Conservation (phyloP, 2,888 invertebrate genomes). For the Leptinotarsa juncta region DNA sequence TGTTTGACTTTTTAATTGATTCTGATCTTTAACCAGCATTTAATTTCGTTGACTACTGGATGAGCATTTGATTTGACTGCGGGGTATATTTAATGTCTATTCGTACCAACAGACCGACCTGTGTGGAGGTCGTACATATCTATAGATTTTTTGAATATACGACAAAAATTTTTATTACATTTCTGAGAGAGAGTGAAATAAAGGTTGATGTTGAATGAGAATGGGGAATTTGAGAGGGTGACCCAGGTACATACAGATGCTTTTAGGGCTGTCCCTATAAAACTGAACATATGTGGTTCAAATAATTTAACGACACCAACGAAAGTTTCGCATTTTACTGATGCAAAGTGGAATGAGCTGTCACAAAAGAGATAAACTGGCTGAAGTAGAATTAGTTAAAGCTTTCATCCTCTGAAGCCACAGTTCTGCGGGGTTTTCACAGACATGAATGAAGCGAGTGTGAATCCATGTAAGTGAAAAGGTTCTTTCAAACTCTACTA, state of each 20-base stretch:
- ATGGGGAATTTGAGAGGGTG: not conserved
- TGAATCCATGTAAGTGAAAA: conserved; percentile 54
- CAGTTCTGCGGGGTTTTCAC: conserved; percentile 28
- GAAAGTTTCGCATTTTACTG: conserved; percentile 19
- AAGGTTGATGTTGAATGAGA: too few relatives aligned
- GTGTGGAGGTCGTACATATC: too few relatives aligned
- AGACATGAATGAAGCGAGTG: conserved; percentile 50
- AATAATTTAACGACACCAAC: conserved; percentile 6
- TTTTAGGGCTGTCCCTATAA: not conserved
- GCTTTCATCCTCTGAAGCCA: conserved; percentile 42
- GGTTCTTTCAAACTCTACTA: conserved; percentile 7
- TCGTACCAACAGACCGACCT: too few relatives aligned
- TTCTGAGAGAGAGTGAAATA: too few relatives aligned
- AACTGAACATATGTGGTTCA: conserved; percentile 4
- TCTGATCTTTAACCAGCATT: too few relatives aligned
- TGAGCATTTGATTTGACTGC: too few relatives aligned
- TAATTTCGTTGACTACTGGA: too few relatives aligned
- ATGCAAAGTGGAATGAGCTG: conserved; percentile 23
- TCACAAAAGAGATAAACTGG: conserved; percentile 29
- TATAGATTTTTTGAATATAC: too few relatives aligned
- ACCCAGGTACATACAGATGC: not conserved
- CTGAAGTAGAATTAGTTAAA: conserved; percentile 42
- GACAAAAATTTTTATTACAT: too few relatives aligned
- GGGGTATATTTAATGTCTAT: too few relatives aligned
- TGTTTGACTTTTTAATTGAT: too few relatives aligned